Base-by-base conservation (phyloP, 2,113 vertebrate genomes). In the Xiphias gladius region DNA sequence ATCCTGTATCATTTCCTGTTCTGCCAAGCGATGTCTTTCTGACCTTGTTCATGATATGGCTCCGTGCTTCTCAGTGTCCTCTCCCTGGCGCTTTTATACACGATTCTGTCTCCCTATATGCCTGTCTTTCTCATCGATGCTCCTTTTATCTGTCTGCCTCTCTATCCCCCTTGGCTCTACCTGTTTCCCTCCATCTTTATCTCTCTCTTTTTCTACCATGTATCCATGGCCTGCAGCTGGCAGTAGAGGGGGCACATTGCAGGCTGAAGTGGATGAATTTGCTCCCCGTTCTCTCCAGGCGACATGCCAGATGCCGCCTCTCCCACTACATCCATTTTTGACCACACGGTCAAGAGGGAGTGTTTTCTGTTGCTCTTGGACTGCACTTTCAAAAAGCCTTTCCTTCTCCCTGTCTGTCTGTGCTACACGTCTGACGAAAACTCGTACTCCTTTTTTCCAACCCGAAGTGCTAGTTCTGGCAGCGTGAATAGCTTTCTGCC, bases 1-100 rank as follows among this genome's bases (percentile, higher is more conserved):
- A 94, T 95, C 91, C 88, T 85, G 90, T 95, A 88, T 94, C 94
- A 84, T 88, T 95, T 95, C 93, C 94, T 94, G 90, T 94, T 95
- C 81, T 89, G 88, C 79, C 86, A 52, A 76, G 82, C 83, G 16
- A 67, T 84, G 87, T 88, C 93, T 94, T 73, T 88, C 87, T 94
- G 94, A 94, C 93, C 92, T 95, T 93, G 92, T 91, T 93, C 89
- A 81, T 82, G 86, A 94, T 94, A 88, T 37, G 81, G 74, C 85
- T 75, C 77, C 30, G 32, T 66, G 79, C 90, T 83, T 92, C 89
- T 94, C 84, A 37, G 78, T 89, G 86, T 94, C 85, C 80, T 83
- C 84, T 84, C 68, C 63, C 75, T 68, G 80, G 68, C 79, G 59
- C 90, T 91, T 78, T 72, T 58, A 52, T 86, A 68, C 32, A 2